Evolutionary conservation across 2,113 vertebrate genomes (phyloP).

Genomic region (Halichoerus grypus): DNA sequence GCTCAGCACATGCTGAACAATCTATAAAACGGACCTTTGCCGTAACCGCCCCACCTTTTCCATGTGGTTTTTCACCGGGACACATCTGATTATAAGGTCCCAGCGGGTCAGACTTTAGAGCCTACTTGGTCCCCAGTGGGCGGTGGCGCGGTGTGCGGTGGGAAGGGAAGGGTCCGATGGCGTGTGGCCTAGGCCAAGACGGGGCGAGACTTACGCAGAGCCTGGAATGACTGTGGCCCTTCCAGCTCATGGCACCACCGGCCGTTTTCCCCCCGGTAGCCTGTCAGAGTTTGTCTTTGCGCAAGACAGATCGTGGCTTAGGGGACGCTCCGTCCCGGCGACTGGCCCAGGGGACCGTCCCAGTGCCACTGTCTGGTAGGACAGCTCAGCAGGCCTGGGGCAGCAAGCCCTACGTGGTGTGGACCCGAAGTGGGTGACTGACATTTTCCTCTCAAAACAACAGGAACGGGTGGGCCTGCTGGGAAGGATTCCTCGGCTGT

Average conservation of each 20-base stretch:
- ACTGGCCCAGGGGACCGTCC: not conserved
- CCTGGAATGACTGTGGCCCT: not conserved
- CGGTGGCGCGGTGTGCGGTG: fast-evolving
- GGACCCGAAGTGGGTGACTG: slow-evolving; percentile 28
- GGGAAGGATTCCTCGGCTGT: slow-evolving; percentile 35
- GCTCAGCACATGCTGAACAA: fast-evolving
- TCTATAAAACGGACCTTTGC: not conserved
- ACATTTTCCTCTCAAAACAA: not conserved
- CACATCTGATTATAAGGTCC: not conserved
- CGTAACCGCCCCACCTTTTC: not conserved
- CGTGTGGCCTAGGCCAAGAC: not conserved
- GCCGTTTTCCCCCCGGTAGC: not conserved
- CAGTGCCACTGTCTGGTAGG: not conserved
- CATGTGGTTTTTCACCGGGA: not conserved
- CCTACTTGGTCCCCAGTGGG: not conserved
- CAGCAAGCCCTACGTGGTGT: not conserved
- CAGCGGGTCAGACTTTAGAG: not conserved
- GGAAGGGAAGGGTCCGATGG: not conserved
- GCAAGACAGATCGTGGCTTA: not conserved
- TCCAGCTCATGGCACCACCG: fast-evolving
- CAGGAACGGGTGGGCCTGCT: not conserved
- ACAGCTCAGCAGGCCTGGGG: slow-evolving; percentile 29
- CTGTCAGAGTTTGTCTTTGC: not conserved
- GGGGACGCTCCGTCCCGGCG: not conserved
- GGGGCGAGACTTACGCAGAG: not conserved